Evolutionary conservation across 2,113 vertebrate species (phyloP), one percentile per base, ranked within the genome.

Genomic region (Dissostichus mawsoni): DNA sequence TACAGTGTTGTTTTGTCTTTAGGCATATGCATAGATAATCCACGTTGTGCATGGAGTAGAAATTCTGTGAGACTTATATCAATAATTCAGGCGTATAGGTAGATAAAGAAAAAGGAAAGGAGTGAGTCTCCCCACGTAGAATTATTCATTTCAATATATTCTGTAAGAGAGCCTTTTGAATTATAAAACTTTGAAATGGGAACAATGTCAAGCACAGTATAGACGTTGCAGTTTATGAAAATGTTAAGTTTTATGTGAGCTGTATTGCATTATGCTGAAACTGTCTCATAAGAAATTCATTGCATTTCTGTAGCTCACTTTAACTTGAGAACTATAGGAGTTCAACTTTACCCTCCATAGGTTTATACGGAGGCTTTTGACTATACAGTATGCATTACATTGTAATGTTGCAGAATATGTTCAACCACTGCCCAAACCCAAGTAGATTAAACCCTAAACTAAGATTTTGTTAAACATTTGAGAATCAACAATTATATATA

Each of bases 1-100:
- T 89, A 87, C 78, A 77, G 47, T 84, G 76, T 80, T 92, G 84
- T 91, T 93, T 92, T 94, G 91, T 94, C 92, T 93, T 93, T 84
- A 93, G 92, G 92, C 91, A 61, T 66, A 90, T 82, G 87, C 86
- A 90, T 87, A 86, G 87, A 89, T 90, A 84, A 93, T 92, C 84
- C 82, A 80, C 58, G 36, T 58, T 70, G 77, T 4, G 84, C 73
- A 80, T 25, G 11, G 74, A 77, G 69, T 84, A 79, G 47, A 76
- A 80, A 84, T 82, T 90, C 81, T 84, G 74, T 44, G 69, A 87
- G 82, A 89, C 87, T 74, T 87, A 36, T 88, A 91, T 93, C 84
- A 93, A 92, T 92, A 91, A 94, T 92, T 92, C 89, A 93, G 79
- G 64, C 72, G 3, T 63, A 89, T 90, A 91, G 84, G 83, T 87